Percentiles rank a stretch among this genome's conserved stretches.
Conservation (phyloP, 2,888 invertebrate genomes). For the Dermolepida albohirtum region DNA sequence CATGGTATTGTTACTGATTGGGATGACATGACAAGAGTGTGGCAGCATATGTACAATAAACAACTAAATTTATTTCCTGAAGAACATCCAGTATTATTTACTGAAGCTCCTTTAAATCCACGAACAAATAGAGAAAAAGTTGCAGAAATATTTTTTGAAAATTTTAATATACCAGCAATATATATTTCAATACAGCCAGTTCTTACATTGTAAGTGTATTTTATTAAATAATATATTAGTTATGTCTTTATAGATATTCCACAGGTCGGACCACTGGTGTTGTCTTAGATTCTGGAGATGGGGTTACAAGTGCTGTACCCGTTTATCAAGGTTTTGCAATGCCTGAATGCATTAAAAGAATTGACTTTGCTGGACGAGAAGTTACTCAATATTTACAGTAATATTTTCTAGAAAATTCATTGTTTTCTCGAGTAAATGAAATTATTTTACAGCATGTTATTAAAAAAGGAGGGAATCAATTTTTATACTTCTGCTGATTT, state of each 20-base stretch:
- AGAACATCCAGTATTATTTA: conserved; percentile 42
- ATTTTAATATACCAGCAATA: conserved; percentile 39
- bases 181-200: conserved; percentile 37
- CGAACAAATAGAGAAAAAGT: conserved; percentile 35
- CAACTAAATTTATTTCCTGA: conserved; percentile 38
- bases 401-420: neutral
- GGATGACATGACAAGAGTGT: conserved; percentile 43
- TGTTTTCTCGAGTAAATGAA: neutral
- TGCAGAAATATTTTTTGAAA: conserved; percentile 41
- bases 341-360: conserved; percentile 30
- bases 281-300: conserved; percentile 42
- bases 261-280: conserved; percentile 41
- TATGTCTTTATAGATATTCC: conserved; percentile 35
- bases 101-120: conserved; percentile 39
- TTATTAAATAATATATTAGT: neutral
- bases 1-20: conserved; percentile 40
- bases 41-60: conserved; percentile 40
- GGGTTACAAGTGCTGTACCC: conserved; percentile 38
- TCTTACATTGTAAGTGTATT: conserved; percentile 35
- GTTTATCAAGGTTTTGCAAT: conserved; percentile 43
- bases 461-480: conserved; percentile 40
- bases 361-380: conserved; percentile 40
- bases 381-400: conserved; percentile 41
- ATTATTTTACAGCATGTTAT: conserved; percentile 11
- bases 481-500: conserved; percentile 34